phyloP scores from a whole-genome alignment of 2,113 vertebrate genomes.

The Bungarus multicinctus region DNA sequence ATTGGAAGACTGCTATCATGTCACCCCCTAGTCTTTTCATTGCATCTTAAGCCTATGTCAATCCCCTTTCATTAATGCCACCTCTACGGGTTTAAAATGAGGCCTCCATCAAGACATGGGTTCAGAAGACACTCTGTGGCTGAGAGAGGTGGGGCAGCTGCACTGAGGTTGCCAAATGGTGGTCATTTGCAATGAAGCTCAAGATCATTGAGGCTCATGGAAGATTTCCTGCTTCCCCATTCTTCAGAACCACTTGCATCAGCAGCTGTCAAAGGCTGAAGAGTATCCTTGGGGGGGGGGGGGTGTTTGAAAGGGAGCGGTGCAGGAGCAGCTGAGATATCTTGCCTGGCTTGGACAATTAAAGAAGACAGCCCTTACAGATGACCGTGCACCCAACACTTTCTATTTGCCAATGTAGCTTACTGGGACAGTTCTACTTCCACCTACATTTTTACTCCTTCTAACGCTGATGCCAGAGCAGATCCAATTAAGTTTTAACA shows the following conservation, averaged over 20 bases:
- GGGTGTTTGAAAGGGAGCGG: background rate
- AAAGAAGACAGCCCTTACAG: background rate
- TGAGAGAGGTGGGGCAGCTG: background rate
- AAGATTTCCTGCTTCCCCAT: background rate
- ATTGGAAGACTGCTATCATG: background rate
- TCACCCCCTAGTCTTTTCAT: background rate
- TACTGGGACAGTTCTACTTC: background rate
- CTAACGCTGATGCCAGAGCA: background rate
- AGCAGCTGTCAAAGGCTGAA: background rate
- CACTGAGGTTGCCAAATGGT: background rate
- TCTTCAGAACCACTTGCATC: background rate
- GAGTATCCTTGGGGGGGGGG: background rate
- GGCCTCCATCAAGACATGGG: background rate
- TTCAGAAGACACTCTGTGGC: background rate
- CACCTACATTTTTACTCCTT: background rate
- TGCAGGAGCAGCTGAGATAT: background rate
- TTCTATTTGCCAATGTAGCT: background rate
- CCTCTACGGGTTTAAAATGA: background rate
- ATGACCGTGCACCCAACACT: background rate
- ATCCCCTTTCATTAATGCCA: background rate
- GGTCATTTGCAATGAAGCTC: background rate
- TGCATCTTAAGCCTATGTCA: background rate
- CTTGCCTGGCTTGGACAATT: background rate
- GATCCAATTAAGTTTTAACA: background rate
- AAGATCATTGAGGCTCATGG: background rate